Evolutionary conservation across 2,113 vertebrate genomes (phyloP).

Genomic region (Mus pahari): DNA sequence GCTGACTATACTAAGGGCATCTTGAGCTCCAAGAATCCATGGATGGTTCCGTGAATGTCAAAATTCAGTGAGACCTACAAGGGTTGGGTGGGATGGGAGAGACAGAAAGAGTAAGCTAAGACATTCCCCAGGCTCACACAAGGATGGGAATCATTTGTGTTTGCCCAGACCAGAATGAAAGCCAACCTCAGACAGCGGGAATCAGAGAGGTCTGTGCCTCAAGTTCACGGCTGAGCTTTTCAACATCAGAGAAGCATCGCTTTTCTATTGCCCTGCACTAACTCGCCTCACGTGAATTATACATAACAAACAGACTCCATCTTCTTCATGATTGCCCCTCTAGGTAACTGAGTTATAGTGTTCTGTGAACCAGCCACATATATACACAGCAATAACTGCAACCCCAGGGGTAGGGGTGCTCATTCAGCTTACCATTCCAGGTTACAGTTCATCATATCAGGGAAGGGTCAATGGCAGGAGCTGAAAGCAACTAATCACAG

Average conservation of each 20-base stretch:
- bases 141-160: not conserved
- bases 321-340: not conserved
- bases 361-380: not conserved
- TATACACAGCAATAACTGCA: not conserved
- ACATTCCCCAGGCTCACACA: too few species aligned
- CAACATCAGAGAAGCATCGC: not conserved
- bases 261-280: not conserved
- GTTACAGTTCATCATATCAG: not conserved
- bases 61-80: not conserved
- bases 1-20: too few species aligned
- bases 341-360: not conserved
- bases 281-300: not conserved
- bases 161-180: not conserved
- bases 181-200: not conserved
- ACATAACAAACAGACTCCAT: not conserved
- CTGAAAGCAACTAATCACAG: not conserved
- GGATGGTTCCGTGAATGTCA: not conserved
- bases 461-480: accelerated
- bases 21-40: not conserved
- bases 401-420: not conserved
- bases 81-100: not conserved
- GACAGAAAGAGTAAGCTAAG: not conserved
- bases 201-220: not conserved
- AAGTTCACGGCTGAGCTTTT: not conserved
- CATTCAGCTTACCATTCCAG: too few species aligned